Conservation (phyloP, 1,140 invertebrate species). For the Hylaeus volcanicus region DNA sequence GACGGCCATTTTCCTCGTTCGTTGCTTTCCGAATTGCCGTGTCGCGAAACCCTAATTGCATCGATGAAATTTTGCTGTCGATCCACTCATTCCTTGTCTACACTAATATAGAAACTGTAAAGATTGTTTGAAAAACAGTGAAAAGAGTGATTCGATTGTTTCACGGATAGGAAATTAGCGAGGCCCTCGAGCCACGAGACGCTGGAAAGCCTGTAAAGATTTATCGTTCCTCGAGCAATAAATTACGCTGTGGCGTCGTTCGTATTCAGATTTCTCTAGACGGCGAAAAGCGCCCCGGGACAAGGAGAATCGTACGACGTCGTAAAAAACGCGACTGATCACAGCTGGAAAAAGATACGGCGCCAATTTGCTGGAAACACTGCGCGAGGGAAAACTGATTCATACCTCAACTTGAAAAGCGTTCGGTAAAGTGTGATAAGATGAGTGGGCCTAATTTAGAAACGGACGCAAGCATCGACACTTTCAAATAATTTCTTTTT, state of each 20-base stretch:
- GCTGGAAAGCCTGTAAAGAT: slow-evolving; percentile 25
- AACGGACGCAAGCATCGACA: too few species aligned
- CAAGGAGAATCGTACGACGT: slow-evolving; percentile 17
- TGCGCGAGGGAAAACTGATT: too few species aligned
- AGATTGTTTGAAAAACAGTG: not conserved
- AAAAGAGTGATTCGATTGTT: not conserved
- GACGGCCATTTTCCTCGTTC: not conserved
- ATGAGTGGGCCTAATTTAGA: too few species aligned
- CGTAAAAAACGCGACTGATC: slow-evolving; percentile 31
- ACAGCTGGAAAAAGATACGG: too few species aligned
- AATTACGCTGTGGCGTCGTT: slow-evolving; percentile 39
- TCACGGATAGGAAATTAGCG: not conserved
- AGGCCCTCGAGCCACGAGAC: not conserved
- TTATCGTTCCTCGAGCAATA: slow-evolving; percentile 26
- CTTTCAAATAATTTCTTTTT: too few species aligned
- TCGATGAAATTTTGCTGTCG: not conserved
- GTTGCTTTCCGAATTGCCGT: not conserved
- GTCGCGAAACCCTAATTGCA: not conserved
- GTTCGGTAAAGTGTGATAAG: too few species aligned
- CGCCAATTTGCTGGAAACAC: too few species aligned
- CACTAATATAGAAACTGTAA: not conserved
- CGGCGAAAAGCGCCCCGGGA: not conserved
- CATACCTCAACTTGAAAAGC: too few species aligned
- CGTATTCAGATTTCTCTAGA: slow-evolving; percentile 42
- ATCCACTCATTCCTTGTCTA: not conserved